Percentiles rank a stretch among this genome's conserved stretches.
phyloP scores from a whole-genome alignment of 2,113 vertebrate genomes.

The Cathartes aura region DNA sequence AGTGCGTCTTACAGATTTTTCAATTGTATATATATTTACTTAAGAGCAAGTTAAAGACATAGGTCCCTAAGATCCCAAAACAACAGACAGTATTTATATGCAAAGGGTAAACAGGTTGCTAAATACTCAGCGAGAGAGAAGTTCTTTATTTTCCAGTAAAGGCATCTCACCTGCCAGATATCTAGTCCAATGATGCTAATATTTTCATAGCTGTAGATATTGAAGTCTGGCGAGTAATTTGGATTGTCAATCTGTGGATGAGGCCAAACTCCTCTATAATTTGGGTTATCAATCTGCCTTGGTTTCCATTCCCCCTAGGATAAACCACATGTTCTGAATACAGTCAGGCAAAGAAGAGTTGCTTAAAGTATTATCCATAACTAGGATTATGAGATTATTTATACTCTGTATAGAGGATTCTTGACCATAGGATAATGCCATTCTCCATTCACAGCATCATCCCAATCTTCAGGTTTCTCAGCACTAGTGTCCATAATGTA shows the following conservation, averaged over 20 bases:
- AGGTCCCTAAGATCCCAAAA: not conserved
- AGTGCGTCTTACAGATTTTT: not conserved
- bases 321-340: not conserved
- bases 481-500: conserved; percentile 83
- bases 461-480: conserved; percentile 84
- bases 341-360: not conserved
- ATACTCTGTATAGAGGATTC: conserved; percentile 85
- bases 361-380: not conserved
- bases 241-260: conserved; percentile 85
- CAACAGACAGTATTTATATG: not conserved
- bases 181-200: conserved; percentile 84
- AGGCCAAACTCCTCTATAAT: conserved; percentile 84
- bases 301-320: conserved; percentile 85
- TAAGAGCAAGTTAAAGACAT: not conserved
- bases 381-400: not conserved
- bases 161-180: conserved; percentile 85
- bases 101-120: not conserved
- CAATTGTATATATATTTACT: not conserved
- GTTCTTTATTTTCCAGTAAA: not conserved
- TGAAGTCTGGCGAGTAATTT: conserved; percentile 69
- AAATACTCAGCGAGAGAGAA: not conserved
- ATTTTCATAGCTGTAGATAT: conserved; percentile 83
- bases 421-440: conserved; percentile 83
- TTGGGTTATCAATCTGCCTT: conserved; percentile 81
- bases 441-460: conserved; percentile 81